phyloP scores from a whole-genome alignment of 2,888 invertebrate species.

The Ichneumon xanthorius region DNA sequence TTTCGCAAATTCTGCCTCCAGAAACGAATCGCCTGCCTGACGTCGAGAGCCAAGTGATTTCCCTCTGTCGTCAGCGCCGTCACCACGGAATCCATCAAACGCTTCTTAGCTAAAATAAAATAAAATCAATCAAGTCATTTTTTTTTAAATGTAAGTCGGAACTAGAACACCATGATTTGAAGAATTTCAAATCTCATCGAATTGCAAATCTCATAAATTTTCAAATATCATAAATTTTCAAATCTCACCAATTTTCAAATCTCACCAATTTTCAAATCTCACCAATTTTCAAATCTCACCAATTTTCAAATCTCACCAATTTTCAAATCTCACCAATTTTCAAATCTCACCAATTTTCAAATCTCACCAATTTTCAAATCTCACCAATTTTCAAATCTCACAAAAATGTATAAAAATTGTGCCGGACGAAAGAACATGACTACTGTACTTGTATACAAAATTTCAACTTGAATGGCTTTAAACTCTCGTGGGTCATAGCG shows the following conservation, averaged over 20 bases:
- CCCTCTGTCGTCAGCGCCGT: conserved; percentile 78
- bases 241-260: neutral
- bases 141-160: neutral
- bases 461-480: no score
- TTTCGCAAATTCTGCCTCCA: conserved; percentile 77
- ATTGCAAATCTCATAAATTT: neutral
- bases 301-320: neutral
- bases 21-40: conserved; percentile 79
- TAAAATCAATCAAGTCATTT: neutral
- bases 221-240: neutral
- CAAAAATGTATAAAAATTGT: no score
- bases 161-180: neutral
- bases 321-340: neutral
- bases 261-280: neutral
- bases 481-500: no score
- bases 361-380: neutral
- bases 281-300: neutral
- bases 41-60: conserved; percentile 80
- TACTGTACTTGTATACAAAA: no score
- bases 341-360: neutral
- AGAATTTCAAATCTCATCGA: neutral
- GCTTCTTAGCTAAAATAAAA: conserved; percentile 79
- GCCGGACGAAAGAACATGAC: no score
- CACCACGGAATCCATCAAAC: conserved; percentile 82
- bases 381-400: neutral